Base-by-base conservation (phyloP, 2,113 vertebrate species). In the Panurus biarmicus region DNA sequence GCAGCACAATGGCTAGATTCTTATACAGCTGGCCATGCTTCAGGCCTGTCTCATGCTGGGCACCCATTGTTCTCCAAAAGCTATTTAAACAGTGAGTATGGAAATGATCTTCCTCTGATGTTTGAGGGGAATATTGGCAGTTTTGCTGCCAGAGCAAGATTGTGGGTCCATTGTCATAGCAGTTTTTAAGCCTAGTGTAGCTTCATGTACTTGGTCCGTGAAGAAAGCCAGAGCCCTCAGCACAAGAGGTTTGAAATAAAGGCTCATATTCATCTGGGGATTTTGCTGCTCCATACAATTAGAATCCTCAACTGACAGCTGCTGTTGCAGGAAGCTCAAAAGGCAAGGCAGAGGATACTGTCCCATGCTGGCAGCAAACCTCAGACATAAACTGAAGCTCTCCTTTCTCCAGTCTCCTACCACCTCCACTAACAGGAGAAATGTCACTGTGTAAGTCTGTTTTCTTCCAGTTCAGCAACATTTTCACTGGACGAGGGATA, bases 1-100 rank as follows among this genome's bases (percentile, higher is more conserved):
- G 78, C 67, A 64, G 64, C 51, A 96, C 94, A 95, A 66, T 91
- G 67, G 62, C n/a, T 56, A 51, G 29, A 87, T 93, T 94, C 47
- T 73, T 83, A 31, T 85, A 79, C 47, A 85, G 44, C 85, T 95
- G 91, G 87, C 95, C 3, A 0, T 80, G 60, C 87, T 95, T 97
- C 87, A 83, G 65, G 56, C 16, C 45, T 83, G 38, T 77, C n/a
- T 47, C 69, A 77, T 1, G 11, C 72, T 80, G 78, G 33, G 44
- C 51, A 76, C 14, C 36, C 15, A 2, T 84, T 95, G 69, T 96
- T 91, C 51, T 88, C 53, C 65, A 67, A 86, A 78, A 92, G 28
- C 73, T 81, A 3, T 80, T 90, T 56, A 80, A 86, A 79, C 56
- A 60, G 47, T 12, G 26, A 76, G 56, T 53, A 54, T 75, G 74